phyloP scores from a whole-genome alignment of 2,888 invertebrate genomes.

The Clanis bilineata region DNA sequence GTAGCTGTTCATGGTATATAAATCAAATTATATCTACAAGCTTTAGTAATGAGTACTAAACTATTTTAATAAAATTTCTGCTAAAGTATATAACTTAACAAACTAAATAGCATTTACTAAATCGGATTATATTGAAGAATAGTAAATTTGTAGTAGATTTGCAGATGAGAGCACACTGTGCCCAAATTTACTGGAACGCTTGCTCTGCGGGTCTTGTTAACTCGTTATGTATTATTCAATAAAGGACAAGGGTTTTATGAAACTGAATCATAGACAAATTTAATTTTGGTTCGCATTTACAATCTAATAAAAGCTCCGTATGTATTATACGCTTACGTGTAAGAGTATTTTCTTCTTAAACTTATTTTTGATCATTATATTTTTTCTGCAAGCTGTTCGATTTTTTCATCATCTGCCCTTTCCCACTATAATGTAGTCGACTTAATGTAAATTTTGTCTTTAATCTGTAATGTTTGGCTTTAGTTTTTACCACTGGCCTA shows the following conservation, averaged over 20 bases:
- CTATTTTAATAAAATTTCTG: not conserved
- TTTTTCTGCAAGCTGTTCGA: too few relatives aligned
- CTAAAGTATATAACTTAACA: not conserved
- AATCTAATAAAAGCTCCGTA: not conserved
- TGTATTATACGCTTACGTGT: not conserved
- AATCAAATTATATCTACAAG: too few relatives aligned
- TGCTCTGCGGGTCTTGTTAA: constrained; percentile 45
- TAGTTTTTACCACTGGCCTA: too few relatives aligned
- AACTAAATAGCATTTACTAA: not conserved
- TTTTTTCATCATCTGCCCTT: too few relatives aligned
- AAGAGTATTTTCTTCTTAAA: not conserved
- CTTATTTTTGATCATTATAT: too few relatives aligned
- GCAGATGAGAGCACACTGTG: constrained; percentile 29
- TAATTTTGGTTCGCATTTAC: not conserved
- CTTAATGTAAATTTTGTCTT: too few relatives aligned
- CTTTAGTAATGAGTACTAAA: not conserved
- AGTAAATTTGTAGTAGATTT: constrained; percentile 21
- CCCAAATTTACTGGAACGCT: constrained; percentile 35
- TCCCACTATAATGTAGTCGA: too few relatives aligned
- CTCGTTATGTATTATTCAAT: constrained; percentile 56
- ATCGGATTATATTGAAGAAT: constrained; percentile 21
- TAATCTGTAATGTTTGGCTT: too few relatives aligned
- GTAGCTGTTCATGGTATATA: too few relatives aligned
- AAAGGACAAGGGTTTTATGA: constrained; percentile 53
- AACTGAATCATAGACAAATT: constrained; percentile 23